phyloP scores from a whole-genome alignment of 2,113 vertebrate genomes.

The Python bivittatus region DNA sequence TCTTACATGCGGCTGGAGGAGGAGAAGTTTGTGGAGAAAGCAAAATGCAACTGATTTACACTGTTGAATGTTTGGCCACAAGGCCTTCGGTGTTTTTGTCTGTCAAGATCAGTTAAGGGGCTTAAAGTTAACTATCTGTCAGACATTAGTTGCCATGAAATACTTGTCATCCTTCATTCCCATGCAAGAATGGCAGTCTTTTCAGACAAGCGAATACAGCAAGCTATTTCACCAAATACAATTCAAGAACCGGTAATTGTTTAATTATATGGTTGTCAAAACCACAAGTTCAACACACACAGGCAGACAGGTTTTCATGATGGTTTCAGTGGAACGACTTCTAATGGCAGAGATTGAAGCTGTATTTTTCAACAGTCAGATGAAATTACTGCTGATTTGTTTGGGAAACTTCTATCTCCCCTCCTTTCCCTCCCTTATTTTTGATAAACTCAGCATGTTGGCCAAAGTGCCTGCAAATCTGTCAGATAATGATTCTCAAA shows the following conservation, averaged over 20 bases:
- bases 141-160: constrained; percentile 12
- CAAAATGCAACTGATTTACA: constrained; percentile 8
- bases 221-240: background rate
- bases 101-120: constrained; percentile 1
- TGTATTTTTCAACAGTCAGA: constrained; percentile 26
- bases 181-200: constrained; percentile 5
- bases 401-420: constrained; percentile 5
- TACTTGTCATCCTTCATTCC: constrained; percentile 7
- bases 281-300: background rate
- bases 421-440: constrained; percentile 17
- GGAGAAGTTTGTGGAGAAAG: background rate
- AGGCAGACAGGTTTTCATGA: background rate
- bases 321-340: background rate
- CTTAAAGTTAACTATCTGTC: background rate
- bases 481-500: background rate
- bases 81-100: background rate
- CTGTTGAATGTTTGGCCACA: background rate
- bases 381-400: constrained; percentile 16
- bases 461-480: background rate
- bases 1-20: background rate
- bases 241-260: background rate
- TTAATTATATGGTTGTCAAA: constrained; percentile 31
- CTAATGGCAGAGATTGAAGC: background rate
- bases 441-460: constrained; percentile 27
- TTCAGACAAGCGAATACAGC: background rate